Evolutionary conservation across 1,140 invertebrate genomes (phyloP).

Genomic region (Nasonia longicornis): DNA sequence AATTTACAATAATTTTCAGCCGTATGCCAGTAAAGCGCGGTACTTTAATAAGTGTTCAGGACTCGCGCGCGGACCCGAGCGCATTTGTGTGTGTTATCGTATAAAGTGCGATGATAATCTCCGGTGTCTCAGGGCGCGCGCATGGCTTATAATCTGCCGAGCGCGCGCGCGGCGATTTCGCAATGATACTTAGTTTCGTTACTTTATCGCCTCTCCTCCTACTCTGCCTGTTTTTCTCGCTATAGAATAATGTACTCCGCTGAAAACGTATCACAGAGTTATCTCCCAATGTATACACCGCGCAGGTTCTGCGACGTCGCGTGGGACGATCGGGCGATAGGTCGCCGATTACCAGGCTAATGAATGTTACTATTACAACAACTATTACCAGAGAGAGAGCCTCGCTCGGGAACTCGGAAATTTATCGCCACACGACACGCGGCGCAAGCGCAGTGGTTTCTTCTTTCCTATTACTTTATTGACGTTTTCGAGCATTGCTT

Average conservation of each 20-base stretch:
- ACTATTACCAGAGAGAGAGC: constrained; percentile 17
- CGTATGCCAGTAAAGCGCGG: neutral
- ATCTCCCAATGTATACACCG: constrained; percentile 28
- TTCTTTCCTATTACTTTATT: constrained; percentile 34
- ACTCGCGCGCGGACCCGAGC: neutral
- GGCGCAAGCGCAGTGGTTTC: neutral
- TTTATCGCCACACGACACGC: constrained; percentile 36
- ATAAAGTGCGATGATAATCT: constrained; percentile 47
- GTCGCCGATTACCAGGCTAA: constrained; percentile 55
- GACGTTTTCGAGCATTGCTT: neutral
- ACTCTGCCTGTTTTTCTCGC: neutral
- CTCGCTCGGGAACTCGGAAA: constrained; percentile 18
- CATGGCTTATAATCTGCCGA: constrained; percentile 43
- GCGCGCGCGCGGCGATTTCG: constrained; percentile 48
- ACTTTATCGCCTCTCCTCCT: constrained; percentile 52
- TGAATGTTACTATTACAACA: constrained; percentile 51
- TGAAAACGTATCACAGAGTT: constrained; percentile 52
- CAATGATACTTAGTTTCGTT: constrained; percentile 58
- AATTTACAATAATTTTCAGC: constrained; percentile 43
- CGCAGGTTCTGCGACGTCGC: constrained; percentile 48
- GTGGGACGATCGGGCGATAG: constrained; percentile 56
- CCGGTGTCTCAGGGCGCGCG: constrained; percentile 21
- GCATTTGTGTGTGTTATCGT: constrained; percentile 40
- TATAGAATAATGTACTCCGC: constrained; percentile 54
- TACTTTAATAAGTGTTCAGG: constrained; percentile 38